phyloP scores from a whole-genome alignment of 2,888 invertebrate species.

The Aleiodes leptofemur region DNA sequence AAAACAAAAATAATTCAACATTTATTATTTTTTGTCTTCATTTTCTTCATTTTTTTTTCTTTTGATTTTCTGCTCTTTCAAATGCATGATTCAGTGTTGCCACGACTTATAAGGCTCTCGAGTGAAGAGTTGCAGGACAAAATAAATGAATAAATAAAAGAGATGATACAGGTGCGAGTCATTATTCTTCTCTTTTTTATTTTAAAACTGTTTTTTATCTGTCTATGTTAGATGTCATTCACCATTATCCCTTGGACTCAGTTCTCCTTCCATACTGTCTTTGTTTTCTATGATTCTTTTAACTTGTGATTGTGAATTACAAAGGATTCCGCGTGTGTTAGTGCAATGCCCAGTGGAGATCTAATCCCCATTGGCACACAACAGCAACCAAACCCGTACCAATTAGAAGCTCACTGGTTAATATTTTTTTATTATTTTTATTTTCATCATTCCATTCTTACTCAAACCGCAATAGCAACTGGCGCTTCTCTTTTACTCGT shows the following conservation, averaged over 20 bases:
- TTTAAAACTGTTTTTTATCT: slow-evolving; percentile 20
- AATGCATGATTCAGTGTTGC: slow-evolving; percentile 54
- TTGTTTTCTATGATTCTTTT: slow-evolving; percentile 5
- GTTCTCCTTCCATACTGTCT: slow-evolving; percentile 23
- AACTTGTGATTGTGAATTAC: slow-evolving; percentile 9
- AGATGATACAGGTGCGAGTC: slow-evolving; percentile 57
- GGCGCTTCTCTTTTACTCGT: not conserved
- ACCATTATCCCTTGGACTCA: slow-evolving; percentile 23
- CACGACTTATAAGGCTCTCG: slow-evolving; percentile 52
- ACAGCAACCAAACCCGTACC: slow-evolving; percentile 25
- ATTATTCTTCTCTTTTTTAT: slow-evolving; percentile 51
- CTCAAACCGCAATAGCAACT: not conserved
- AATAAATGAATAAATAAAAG: slow-evolving; percentile 37
- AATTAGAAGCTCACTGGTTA: slow-evolving; percentile 31
- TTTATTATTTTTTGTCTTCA: not conserved
- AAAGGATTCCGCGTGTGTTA: slow-evolving; percentile 25
- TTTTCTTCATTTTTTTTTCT: not conserved
- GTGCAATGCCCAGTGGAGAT: slow-evolving; percentile 6
- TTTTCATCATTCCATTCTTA: slow-evolving; percentile 23
- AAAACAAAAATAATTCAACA: not conserved
- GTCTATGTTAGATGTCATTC: slow-evolving; percentile 32
- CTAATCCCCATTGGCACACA: not conserved
- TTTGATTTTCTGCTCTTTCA: slow-evolving; percentile 37
- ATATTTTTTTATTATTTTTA: slow-evolving; percentile 19
- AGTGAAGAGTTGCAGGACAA: slow-evolving; percentile 15